Percentiles rank a stretch among this genome's conserved stretches.
Conservation (phyloP, 1,140 invertebrate species). For the Oreohelix idahoensis region DNA sequence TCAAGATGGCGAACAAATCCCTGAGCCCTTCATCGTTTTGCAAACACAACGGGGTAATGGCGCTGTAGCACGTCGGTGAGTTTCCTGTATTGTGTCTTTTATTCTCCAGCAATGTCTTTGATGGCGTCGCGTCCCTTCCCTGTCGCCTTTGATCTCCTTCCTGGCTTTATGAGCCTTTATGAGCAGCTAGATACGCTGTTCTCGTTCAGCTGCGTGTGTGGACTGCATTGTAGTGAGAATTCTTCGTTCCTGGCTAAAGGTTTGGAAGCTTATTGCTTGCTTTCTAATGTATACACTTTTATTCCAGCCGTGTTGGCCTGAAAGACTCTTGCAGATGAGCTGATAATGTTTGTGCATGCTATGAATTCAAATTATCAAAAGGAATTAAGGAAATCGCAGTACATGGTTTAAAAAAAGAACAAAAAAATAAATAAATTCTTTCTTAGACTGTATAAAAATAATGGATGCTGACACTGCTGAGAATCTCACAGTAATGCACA, state of each 20-base stretch:
- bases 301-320: too few species aligned
- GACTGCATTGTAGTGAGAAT: background rate
- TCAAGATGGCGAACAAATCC: background rate
- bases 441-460: too few species aligned
- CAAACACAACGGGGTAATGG: background rate
- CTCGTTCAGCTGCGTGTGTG: constrained; percentile 1
- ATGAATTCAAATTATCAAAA: too few species aligned
- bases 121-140: background rate
- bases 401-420: too few species aligned
- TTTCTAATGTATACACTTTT: too few species aligned
- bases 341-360: too few species aligned
- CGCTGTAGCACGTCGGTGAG: background rate
- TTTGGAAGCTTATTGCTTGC: too few species aligned
- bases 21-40: background rate
- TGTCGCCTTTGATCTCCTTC: background rate
- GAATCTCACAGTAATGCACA: too few species aligned
- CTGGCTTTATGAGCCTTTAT: background rate
- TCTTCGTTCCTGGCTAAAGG: background rate
- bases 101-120: background rate
- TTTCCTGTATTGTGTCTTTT: background rate
- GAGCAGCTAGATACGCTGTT: background rate
- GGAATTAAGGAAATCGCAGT: too few species aligned
- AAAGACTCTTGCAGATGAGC: too few species aligned
- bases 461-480: too few species aligned
- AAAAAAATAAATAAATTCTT: too few species aligned